A percentile compares a stretch with the other conserved stretches of the same genome.
Conservation (phyloP, 2,888 invertebrate species). For the Barypeithes pellucidus region DNA sequence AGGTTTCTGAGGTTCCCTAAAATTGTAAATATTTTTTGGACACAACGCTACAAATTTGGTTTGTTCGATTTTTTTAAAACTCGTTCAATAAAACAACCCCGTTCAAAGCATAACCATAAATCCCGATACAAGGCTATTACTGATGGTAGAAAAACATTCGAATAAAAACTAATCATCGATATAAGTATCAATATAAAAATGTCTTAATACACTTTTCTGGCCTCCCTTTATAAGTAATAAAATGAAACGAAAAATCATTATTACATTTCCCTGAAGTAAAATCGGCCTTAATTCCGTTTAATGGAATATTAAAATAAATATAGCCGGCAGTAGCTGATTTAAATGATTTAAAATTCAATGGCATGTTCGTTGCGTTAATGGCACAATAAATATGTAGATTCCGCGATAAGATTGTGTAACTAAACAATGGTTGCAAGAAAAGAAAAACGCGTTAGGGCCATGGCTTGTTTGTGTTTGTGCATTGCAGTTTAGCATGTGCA, state of each 20-base stretch:
- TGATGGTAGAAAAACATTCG: no score
- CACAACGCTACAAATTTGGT: no score
- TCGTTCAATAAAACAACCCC: no score
- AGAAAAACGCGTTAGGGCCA: slow-evolving; percentile 30
- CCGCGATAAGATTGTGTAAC: slow-evolving; percentile 66
- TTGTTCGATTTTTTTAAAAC: no score
- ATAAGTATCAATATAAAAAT: no score
- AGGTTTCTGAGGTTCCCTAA: no score
- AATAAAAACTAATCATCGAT: no score
- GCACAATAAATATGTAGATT: slow-evolving; percentile 70
- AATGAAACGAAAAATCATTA: background rate
- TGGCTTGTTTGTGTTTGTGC: slow-evolving; percentile 14
- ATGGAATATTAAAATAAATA: slow-evolving; percentile 63
- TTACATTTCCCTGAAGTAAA: slow-evolving; percentile 1
- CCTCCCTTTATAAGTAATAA: no score
- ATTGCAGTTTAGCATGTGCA: background rate
- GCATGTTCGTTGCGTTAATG: slow-evolving; percentile 68
- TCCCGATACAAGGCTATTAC: no score
- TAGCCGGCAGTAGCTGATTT: slow-evolving; percentile 65
- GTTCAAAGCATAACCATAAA: no score
- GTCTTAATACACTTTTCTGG: no score
- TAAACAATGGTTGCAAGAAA: slow-evolving; percentile 60
- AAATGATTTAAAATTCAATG: slow-evolving; percentile 69
- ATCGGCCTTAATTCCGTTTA: slow-evolving; percentile 54
- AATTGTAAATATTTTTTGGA: no score